Evolutionary conservation across 2,797 vertebrate genomes (phyloP).

Genomic region (Tokudaia tokunoshimensis): DNA sequence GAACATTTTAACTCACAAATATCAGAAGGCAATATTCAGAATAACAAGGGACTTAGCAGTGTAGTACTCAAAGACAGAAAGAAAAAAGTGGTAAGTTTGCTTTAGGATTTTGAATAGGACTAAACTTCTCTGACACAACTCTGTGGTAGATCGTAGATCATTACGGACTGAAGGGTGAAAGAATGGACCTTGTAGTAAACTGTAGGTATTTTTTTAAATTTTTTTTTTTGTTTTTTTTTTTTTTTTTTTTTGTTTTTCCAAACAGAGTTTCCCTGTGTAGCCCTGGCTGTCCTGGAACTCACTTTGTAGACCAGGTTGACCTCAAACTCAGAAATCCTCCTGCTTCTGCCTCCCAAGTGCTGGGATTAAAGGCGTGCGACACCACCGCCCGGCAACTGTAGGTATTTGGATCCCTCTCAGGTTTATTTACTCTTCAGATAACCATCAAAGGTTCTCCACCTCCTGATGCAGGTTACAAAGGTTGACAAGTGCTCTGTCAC

Average conservation of each 20-base stretch:
- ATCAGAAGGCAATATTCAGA: background rate
- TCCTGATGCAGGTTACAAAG: background rate
- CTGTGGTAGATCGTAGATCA: too few species aligned
- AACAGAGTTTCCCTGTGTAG: too few species aligned
- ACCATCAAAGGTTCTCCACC: background rate
- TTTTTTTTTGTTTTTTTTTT: too few species aligned
- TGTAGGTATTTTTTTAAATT: too few species aligned
- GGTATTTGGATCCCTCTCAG: background rate
- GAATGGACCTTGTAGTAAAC: background rate
- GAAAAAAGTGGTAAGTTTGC: background rate
- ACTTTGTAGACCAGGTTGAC: too few species aligned
- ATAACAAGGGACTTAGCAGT: constrained; percentile 17
- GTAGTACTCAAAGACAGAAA: background rate
- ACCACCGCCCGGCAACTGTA: too few species aligned
- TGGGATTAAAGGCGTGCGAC: too few species aligned
- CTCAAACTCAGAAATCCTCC: too few species aligned
- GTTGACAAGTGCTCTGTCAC: background rate
- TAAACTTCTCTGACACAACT: background rate
- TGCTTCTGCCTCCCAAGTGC: too few species aligned
- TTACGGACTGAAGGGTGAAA: background rate
- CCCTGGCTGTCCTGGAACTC: too few species aligned
- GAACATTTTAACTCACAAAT: constrained; percentile 31
- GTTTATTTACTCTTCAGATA: background rate
- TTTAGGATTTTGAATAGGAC: background rate
- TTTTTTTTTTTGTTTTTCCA: too few species aligned